Evolutionary conservation across 2,797 vertebrate species (phyloP), one percentile per base, ranked within the genome.

Genomic region (Dallia pectoralis): DNA sequence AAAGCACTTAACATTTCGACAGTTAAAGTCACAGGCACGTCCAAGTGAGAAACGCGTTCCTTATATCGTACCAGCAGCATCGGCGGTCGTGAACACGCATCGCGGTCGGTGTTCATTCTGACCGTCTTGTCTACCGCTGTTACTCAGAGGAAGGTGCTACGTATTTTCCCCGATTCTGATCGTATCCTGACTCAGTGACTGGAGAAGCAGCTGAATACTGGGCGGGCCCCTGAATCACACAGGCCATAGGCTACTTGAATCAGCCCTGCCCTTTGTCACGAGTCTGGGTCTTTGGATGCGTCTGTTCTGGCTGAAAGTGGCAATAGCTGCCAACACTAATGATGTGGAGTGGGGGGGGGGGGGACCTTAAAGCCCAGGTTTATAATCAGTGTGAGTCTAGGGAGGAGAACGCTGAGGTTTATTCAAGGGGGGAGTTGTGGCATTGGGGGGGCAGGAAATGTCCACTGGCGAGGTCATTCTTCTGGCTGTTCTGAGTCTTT

Each of bases 31-130:
- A 75, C 77, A 72, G 67, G 70, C 77, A 70, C 75, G 18, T 75
- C 76, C 62, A 79, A 82, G 79, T 79, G 75, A 83, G 71, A 25
- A 67, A 30, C 73, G 16, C 19, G 59, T 27, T 44, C 75, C 79
- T 66, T 64, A 70, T 65, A 65, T 25, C 40, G n/a, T 74, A 59
- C 53, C 22, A 22, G 53, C 53, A 73, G 30, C 66, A 63, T 75
- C 77, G 74, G 66, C 48, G 36, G 51, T 29, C 78, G 70, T 47
- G 62, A 80, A 71, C 40, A 68, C 62, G 40, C n/a, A 53, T 16
- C 40, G 67, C 32, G 71, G 65, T 69, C 70, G 74, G 59, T 8
- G 14, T 40, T 19, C 25, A 12, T 22, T 25, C 22, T 59, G 53
- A 59, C 53, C 53, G 0, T 59, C 12, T n/a, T 44, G 30, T 40